These are phyloP conservation scores for Lithobates pipiens DNA, from an alignment of 2,797 vertebrate species.

Conservation along the genomic window DNA sequence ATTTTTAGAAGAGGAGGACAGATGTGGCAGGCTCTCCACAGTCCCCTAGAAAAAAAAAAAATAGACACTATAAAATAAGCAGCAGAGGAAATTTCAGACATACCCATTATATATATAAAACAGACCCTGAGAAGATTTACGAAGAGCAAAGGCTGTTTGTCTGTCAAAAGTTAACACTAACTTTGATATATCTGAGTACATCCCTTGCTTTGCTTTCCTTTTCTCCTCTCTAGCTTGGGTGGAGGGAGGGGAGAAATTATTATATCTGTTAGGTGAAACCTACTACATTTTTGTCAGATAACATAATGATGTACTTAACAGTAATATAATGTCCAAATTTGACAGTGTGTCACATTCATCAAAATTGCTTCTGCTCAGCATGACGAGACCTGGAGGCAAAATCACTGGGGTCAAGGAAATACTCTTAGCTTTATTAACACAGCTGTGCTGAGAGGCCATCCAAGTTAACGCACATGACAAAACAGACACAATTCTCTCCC, in stretches of 20 bases:
- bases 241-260: constrained; percentile 58
- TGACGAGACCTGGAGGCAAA: constrained; percentile 66
- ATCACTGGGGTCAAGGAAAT: constrained; percentile 66
- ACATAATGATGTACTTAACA: constrained; percentile 70
- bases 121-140: constrained; percentile 63
- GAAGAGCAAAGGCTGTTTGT: constrained; percentile 63
- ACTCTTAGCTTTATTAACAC: constrained; percentile 69
- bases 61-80: constrained; percentile 42
- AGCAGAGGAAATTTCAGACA: constrained; percentile 61
- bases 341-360: constrained; percentile 69
- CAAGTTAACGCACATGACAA: constrained; percentile 65
- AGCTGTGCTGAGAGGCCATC: constrained; percentile 68
- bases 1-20: no score
- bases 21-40: no score
- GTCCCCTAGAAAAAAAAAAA: not conserved
- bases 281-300: constrained; percentile 70
- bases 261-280: constrained; percentile 69
- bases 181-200: constrained; percentile 62
- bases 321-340: constrained; percentile 66
- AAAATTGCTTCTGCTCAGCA: constrained; percentile 64
- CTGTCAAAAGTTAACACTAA: constrained; percentile 63
- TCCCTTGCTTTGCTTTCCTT: constrained; percentile 45
- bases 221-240: constrained; percentile 44
- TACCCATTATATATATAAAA: constrained; percentile 64
- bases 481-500: constrained; percentile 62